Base-by-base conservation (phyloP, 2,797 vertebrate genomes). In the Halcyon leucocephala region DNA sequence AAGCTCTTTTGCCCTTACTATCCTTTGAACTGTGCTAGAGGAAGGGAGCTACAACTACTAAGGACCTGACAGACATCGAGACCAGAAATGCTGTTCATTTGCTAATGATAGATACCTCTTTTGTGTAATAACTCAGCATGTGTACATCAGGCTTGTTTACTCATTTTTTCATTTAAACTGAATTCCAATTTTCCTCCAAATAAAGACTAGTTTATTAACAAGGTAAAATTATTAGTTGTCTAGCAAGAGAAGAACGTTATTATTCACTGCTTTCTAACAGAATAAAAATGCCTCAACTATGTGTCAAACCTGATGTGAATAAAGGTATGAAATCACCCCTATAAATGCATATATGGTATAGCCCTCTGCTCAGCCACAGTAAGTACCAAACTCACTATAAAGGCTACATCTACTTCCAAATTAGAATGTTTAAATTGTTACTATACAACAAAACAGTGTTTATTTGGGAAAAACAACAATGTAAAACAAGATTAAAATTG, bases 401-500 rank as follows among this genome's bases (percentile, higher is more conserved):
- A 87, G 73, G 33, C 49, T 92, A 4, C n/a, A 85, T 35, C n/a
- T 79, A 82, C 71, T 58, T 74, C 65, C 17, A 95, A 86, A 92
- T 82, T 29, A 72, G 33, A 82, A 90, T 66, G 82, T 48, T 93
- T 90, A 88, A 91, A 87, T 31, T 65, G 65, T 79, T 92, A 89
- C 49, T 76, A 84, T 62, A 93, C 55, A 84, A 89, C 25, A 84
- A 90, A 95, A 93, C 28, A 85, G 82, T 74, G 57, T 89, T 89
- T 87, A 87, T 73, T 44, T 46, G 10, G 81, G 49, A 93, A 93
- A 93, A 93, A 91, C 83, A 94, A 80, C 69, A 89, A 73, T 88
- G 94, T 89, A 96, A 94, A 96, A 94, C 64, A 92, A 91, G 86
- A 91, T 82, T 73, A 73, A 94, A 96, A 96, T 89, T 92, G 92